phyloP scores from a whole-genome alignment of 2,888 invertebrate species.

The Eristalinus aeneus region DNA sequence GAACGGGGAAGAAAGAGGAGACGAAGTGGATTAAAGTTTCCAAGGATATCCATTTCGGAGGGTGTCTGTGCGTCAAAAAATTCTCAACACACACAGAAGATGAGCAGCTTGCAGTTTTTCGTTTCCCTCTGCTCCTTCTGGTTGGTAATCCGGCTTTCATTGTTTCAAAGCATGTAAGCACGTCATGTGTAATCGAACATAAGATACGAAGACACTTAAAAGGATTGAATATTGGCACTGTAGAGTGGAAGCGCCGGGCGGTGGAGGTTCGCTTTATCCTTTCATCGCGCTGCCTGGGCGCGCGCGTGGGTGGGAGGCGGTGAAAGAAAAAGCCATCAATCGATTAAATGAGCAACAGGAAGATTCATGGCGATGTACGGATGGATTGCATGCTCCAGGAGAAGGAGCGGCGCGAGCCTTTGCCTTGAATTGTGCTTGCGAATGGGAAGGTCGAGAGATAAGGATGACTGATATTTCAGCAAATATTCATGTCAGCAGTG shows the following conservation, averaged over 20 bases:
- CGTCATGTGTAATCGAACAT: slow-evolving; percentile 68
- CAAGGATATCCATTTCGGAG: slow-evolving; percentile 41
- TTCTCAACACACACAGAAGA: not conserved
- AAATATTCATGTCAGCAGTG: slow-evolving; percentile 68
- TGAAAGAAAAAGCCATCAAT: slow-evolving; percentile 58
- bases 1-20: not conserved
- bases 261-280: not conserved
- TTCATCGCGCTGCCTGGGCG: slow-evolving; percentile 4
- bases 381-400: slow-evolving; percentile 58
- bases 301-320: not conserved
- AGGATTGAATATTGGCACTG: slow-evolving; percentile 67
- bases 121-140: slow-evolving; percentile 15
- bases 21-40: slow-evolving; percentile 51
- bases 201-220: slow-evolving; percentile 66
- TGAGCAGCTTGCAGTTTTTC: slow-evolving; percentile 48
- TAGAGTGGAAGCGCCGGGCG: not conserved
- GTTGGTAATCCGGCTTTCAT: slow-evolving; percentile 56
- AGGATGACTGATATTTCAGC: slow-evolving; percentile 64
- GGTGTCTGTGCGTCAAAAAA: slow-evolving; percentile 6
- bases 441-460: slow-evolving; percentile 46
- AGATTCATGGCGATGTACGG: slow-evolving; percentile 50
- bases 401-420: slow-evolving; percentile 7
- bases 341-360: slow-evolving; percentile 71
- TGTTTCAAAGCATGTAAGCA: slow-evolving; percentile 66
- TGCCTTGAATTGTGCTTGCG: not conserved